Evolutionary conservation across 2,797 vertebrate species (phyloP).

Genomic region (Amniataba percoides): DNA sequence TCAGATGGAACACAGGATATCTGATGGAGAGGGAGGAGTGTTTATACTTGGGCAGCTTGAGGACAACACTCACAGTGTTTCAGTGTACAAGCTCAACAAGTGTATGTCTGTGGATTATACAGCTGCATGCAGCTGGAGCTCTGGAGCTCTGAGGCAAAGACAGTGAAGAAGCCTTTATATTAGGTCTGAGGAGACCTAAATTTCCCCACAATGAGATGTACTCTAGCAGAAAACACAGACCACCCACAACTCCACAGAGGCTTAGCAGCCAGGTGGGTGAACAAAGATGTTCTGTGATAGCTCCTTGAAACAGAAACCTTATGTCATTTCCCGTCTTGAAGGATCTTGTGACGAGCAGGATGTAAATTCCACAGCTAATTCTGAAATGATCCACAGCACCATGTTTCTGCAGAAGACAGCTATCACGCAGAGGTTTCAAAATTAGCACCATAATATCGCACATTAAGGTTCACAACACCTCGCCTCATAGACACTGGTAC

Average conservation of each 20-base stretch:
- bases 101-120: slow-evolving; percentile 32
- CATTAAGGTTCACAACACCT: slow-evolving; percentile 11
- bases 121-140: slow-evolving; percentile 44
- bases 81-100: slow-evolving; percentile 49
- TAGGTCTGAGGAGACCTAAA: slow-evolving; percentile 23
- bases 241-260: slow-evolving; percentile 15
- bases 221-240: slow-evolving; percentile 14
- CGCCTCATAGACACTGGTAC: slow-evolving; percentile 10
- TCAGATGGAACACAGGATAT: slow-evolving; percentile 10
- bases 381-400: slow-evolving; percentile 2
- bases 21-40: neutral
- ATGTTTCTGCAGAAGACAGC: slow-evolving; percentile 2
- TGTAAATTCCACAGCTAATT: slow-evolving; percentile 38
- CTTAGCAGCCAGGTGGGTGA: slow-evolving; percentile 7
- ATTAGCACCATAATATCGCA: slow-evolving; percentile 1
- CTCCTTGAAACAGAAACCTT: slow-evolving; percentile 11
- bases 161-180: slow-evolving; percentile 23
- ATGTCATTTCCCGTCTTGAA: neutral
- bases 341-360: slow-evolving; percentile 6
- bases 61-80: slow-evolving; percentile 56
- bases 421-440: slow-evolving; percentile 1
- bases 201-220: neutral
- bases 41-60: slow-evolving; percentile 9
- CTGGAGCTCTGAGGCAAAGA: slow-evolving; percentile 25
- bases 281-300: slow-evolving; percentile 46